Conservation (phyloP, 2,113 vertebrate genomes). For the Salvator merianae region DNA sequence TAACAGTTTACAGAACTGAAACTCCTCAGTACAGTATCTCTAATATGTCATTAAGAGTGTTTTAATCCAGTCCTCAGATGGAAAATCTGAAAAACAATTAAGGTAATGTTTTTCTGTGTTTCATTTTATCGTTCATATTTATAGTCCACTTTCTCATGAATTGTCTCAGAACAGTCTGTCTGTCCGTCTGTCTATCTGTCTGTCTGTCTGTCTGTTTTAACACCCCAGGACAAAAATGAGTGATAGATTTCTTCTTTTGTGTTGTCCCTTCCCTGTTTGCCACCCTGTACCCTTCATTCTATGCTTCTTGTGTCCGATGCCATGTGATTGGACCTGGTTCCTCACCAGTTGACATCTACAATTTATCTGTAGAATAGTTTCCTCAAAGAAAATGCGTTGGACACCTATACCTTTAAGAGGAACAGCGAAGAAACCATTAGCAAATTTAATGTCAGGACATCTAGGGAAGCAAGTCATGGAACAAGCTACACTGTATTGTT, state of each 20-base stretch:
- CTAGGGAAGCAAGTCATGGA: too few relatives aligned
- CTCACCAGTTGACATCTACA: neutral
- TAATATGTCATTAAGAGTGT: neutral
- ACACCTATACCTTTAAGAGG: neutral
- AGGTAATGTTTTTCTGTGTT: neutral
- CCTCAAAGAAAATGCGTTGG: neutral
- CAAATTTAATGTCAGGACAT: neutral
- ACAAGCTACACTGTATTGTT: neutral
- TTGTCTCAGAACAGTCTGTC: too few relatives aligned
- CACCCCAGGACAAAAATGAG: too few relatives aligned
- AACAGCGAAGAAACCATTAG: neutral
- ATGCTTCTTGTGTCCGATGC: neutral
- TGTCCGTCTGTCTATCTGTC: too few relatives aligned
- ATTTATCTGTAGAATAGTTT: neutral
- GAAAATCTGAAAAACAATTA: too few relatives aligned
- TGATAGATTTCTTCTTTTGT: neutral
- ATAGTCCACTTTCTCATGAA: too few relatives aligned
- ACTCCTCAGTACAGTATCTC: neutral
- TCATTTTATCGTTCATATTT: too few relatives aligned
- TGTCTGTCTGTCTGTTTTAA: too few relatives aligned
- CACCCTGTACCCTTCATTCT: neutral
- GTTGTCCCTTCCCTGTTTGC: neutral
- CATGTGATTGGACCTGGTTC: neutral
- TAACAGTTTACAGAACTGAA: neutral
- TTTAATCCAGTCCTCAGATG: neutral